Conservation (phyloP, 2,888 invertebrate species). For the Teleogryllus oceanicus region DNA sequence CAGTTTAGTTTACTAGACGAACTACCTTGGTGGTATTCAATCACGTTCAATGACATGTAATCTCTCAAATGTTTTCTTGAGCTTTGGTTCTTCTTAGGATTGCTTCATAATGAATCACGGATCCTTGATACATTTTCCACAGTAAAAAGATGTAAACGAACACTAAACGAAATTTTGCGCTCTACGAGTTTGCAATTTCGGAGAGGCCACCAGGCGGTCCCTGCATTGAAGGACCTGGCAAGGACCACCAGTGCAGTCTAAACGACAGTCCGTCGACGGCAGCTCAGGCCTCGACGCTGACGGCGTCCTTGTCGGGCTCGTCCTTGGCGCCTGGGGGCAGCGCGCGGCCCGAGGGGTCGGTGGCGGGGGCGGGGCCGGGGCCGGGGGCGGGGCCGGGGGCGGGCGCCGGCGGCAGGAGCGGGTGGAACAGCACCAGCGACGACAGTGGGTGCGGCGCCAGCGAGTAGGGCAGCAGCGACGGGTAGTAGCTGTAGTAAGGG, state of each 20-base stretch:
- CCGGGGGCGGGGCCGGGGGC: neutral
- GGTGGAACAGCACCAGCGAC: neutral
- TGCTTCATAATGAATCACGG: too few relatives aligned
- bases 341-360: neutral
- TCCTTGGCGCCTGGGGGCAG: conserved; percentile 22
- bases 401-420: neutral
- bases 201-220: neutral
- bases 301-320: conserved; percentile 25
- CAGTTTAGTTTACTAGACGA: too few relatives aligned
- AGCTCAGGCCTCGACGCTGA: conserved; percentile 24
- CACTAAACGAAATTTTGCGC: too few relatives aligned
- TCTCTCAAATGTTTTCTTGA: too few relatives aligned
- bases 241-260: too few relatives aligned
- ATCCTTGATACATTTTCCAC: too few relatives aligned
- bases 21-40: too few relatives aligned
- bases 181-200: too few relatives aligned
- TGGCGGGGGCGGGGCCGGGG: neutral
- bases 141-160: too few relatives aligned
- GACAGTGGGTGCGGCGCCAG: neutral
- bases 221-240: neutral
- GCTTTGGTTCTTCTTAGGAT: too few relatives aligned
- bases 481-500: neutral
- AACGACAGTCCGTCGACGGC: neutral
- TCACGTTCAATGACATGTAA: too few relatives aligned
- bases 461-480: neutral